phyloP scores from a whole-genome alignment of 2,113 vertebrate genomes.

The Hypanus sabinus region DNA sequence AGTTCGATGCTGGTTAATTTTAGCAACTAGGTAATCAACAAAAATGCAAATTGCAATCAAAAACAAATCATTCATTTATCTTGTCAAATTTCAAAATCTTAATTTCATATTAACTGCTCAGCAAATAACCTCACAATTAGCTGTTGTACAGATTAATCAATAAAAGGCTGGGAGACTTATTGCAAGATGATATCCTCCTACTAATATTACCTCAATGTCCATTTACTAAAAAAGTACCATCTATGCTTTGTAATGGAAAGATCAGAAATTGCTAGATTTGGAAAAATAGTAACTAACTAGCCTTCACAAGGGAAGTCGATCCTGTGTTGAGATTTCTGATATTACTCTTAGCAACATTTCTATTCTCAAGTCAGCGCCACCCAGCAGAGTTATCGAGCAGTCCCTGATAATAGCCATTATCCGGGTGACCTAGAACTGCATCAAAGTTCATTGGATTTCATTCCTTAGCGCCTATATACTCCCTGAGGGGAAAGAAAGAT shows the following conservation, averaged over 20 bases:
- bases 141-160: not conserved
- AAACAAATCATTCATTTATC: not conserved
- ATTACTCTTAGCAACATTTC: not conserved
- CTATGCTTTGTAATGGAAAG: not conserved
- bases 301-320: not conserved
- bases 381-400: not conserved
- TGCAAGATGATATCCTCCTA: not conserved
- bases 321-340: not conserved
- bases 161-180: not conserved
- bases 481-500: not conserved
- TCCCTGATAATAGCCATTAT: slow-evolving; percentile 1
- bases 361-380: not conserved
- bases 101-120: not conserved
- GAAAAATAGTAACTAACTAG: not conserved
- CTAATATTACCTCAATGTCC: not conserved
- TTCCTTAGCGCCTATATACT: slow-evolving; percentile 21
- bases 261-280: not conserved
- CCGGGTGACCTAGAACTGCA: not conserved
- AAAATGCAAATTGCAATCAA: not conserved
- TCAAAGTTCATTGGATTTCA: slow-evolving; percentile 8
- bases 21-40: not conserved
- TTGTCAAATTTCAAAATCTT: slow-evolving; percentile 6
- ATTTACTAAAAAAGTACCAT: not conserved
- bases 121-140: not conserved
- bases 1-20: not conserved